phyloP scores from a whole-genome alignment of 2,888 invertebrate genomes.

The Blastobasis adustella region DNA sequence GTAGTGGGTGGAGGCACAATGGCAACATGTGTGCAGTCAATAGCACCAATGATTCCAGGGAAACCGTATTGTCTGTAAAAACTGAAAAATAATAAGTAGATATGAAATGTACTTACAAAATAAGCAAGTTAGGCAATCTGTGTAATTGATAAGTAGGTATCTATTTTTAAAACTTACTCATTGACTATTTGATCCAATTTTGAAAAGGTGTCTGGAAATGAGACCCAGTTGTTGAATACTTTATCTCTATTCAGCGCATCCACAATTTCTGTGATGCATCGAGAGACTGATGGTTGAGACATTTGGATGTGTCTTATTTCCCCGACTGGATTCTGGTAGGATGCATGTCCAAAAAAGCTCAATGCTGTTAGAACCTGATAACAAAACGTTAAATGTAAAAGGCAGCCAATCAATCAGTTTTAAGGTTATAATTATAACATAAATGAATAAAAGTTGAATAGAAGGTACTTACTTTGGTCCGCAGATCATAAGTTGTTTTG shows the following conservation, averaged over 20 bases:
- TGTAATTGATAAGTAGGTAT: not conserved
- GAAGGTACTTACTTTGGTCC: not conserved
- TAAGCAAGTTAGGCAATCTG: not conserved
- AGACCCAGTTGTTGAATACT: not conserved
- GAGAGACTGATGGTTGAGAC: not conserved
- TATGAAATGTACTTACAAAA: not conserved
- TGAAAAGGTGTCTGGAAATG: not conserved
- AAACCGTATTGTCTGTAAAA: constrained; percentile 3
- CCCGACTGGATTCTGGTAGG: not conserved
- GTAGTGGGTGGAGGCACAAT: constrained; percentile 4
- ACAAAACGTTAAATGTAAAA: not conserved
- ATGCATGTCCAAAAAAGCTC: not conserved
- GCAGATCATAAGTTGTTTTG: not conserved
- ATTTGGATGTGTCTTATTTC: not conserved
- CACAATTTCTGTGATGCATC: not conserved
- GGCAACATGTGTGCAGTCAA: constrained; percentile 9
- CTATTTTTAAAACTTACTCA: not conserved
- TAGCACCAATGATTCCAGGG: constrained; percentile 5
- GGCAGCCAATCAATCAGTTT: not conserved
- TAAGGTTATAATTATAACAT: not conserved
- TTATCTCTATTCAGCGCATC: not conserved
- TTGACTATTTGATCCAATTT: not conserved
- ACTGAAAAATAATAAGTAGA: constrained; percentile 1
- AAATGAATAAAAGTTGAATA: not conserved
- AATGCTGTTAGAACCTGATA: not conserved